Conservation (phyloP, 2,797 vertebrate species). For the Gymnoscopelus braueri region DNA sequence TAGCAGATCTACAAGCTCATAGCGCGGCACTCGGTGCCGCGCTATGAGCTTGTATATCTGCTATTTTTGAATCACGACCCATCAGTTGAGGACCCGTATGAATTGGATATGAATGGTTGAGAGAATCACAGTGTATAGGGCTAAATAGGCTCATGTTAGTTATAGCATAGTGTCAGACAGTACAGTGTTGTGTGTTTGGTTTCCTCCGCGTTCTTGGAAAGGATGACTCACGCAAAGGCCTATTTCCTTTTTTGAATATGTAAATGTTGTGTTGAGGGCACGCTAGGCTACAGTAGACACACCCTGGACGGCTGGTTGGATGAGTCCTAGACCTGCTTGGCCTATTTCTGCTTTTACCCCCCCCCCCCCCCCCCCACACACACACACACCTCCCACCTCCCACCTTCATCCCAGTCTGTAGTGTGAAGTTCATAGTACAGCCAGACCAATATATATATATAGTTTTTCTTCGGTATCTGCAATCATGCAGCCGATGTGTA, state of each 20-base stretch:
- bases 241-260: constrained; percentile 69
- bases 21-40: too few species aligned
- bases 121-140: neutral
- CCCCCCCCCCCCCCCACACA: constrained; percentile 44
- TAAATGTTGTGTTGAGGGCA: constrained; percentile 62
- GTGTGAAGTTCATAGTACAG: constrained; percentile 61
- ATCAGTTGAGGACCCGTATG: neutral
- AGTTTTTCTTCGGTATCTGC: too few species aligned
- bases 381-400: constrained; percentile 36
- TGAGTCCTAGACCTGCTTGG: constrained; percentile 56
- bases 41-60: too few species aligned
- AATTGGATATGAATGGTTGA: neutral
- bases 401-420: constrained; percentile 44
- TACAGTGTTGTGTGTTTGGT: constrained; percentile 22
- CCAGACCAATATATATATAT: too few species aligned
- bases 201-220: constrained; percentile 64
- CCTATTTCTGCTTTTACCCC: constrained; percentile 55
- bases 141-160: neutral
- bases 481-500: too few species aligned
- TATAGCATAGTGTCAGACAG: neutral
- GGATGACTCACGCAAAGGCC: constrained; percentile 65
- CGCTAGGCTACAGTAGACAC: constrained; percentile 51
- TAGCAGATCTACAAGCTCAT: too few species aligned
- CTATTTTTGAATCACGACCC: neutral
- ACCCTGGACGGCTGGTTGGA: constrained; percentile 49